Evolutionary conservation across 2,797 vertebrate species (phyloP), one percentile per base, ranked within the genome.

Genomic region (Fistularia commersonii): DNA sequence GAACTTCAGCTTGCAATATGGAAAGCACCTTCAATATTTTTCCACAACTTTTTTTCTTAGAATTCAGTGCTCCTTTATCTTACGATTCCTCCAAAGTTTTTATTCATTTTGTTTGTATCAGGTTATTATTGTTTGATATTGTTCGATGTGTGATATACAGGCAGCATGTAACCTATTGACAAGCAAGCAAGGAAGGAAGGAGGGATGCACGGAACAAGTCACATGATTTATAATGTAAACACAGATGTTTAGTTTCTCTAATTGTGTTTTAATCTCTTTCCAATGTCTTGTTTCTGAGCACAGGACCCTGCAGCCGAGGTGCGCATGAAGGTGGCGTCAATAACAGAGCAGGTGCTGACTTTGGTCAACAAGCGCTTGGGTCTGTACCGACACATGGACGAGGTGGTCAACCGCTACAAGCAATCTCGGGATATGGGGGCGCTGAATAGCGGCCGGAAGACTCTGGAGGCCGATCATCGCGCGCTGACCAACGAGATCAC

Each of bases 291-390:
- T 31, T 8, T 8, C 8, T 37, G 7, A 5, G 5, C 1, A 11
- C 68, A 99, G 97, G 97, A 99, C 66, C 97, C 97, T 3, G 97
- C 96, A 0, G 96, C 95, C 2, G 97, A 99, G 82, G 96, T 98
- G 44, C 92, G 95, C 41, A 99, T 99, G 97, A 99, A 99, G 84
- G 97, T 98, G 67, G 96, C 97, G 11, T 99, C 97, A 69, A 98
- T 99, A 84, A 99, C 95, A 0, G 97, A 99, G 86, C 97, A 99
- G 83, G 93, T 98, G 54, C 87, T 99, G 54, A 98, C 95, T 42
- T 85, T 98, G 71, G 97, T 98, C 64, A 98, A 98, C 88, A 98
- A 94, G 81, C 93, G 97, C 0, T 85, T 99, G 10, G 95, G 95
- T 48, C 91, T 98, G 64, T 99, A 98, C 83, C 92, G 97, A 6